phyloP scores from a whole-genome alignment of 2,113 vertebrate genomes.

The Pipa parva region DNA sequence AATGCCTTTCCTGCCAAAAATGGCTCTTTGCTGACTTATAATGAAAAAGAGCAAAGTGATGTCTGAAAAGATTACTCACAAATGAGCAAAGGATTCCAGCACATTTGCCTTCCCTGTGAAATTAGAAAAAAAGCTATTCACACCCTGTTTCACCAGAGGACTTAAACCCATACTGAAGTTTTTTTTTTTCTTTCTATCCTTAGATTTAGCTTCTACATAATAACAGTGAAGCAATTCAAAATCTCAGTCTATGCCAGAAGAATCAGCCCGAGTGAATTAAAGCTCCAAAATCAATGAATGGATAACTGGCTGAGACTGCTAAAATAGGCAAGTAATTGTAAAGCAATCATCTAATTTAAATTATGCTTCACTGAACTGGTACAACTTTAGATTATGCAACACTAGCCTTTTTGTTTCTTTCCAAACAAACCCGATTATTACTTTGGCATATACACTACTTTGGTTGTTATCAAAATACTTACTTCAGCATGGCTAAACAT shows the following conservation, averaged over 20 bases:
- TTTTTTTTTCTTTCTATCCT: not conserved
- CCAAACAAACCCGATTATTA: not conserved
- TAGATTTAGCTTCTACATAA: not conserved
- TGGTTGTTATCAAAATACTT: not conserved
- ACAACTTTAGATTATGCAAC: not conserved
- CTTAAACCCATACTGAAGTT: not conserved
- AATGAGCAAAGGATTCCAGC: slow-evolving; percentile 17
- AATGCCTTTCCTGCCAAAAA: slow-evolving; percentile 25
- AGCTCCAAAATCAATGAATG: not conserved
- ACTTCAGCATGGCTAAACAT: too few relatives aligned
- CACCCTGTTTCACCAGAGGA: not conserved
- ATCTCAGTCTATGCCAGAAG: not conserved
- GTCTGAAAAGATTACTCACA: slow-evolving; percentile 21
- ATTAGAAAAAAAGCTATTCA: slow-evolving; percentile 1
- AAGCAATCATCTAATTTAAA: slow-evolving; percentile 2
- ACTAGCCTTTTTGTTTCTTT: not conserved
- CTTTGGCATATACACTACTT: not conserved
- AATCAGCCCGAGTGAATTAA: slow-evolving; percentile 1
- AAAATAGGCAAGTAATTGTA: slow-evolving; percentile 8
- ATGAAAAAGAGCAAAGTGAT: slow-evolving; percentile 14
- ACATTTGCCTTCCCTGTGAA: slow-evolving; percentile 4
- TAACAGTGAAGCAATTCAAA: not conserved
- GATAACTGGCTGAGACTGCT: not conserved
- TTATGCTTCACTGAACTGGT: not conserved
- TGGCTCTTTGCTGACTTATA: slow-evolving; percentile 13